Conservation (phyloP, 2,797 vertebrate species). For the Mormyrops attenuatus region DNA sequence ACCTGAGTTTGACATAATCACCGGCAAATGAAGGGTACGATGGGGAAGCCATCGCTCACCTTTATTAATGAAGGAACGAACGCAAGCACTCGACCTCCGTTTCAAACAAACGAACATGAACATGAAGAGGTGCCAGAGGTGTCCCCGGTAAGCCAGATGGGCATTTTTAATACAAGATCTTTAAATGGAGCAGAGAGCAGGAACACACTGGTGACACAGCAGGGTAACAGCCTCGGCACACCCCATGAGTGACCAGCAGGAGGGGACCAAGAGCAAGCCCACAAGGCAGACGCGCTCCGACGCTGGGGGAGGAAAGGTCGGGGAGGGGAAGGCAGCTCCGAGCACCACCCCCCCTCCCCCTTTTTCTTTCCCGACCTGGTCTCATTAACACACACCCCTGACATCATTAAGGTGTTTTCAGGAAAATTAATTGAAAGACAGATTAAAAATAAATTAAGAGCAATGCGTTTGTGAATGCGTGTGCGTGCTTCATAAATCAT, state of each 20-base stretch:
- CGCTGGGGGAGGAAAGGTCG: not conserved
- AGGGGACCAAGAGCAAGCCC: not conserved
- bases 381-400: conserved; percentile 77
- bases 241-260: not conserved
- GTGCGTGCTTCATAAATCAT: conserved; percentile 77
- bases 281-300: not conserved
- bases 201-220: not conserved
- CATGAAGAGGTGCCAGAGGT: not conserved
- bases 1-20: conserved; percentile 67
- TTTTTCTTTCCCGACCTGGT: conserved; percentile 52
- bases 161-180: not conserved
- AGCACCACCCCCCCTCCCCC: conserved; percentile 7
- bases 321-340: conserved; percentile 25
- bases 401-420: conserved; percentile 82
- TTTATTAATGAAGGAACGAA: not conserved
- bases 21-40: conserved; percentile 59
- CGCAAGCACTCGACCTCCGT: not conserved
- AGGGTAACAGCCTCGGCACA: not conserved
- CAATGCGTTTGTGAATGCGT: conserved; percentile 81
- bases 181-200: not conserved
- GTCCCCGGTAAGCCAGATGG: not conserved
- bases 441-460: conserved; percentile 99
- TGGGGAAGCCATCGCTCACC: conserved; percentile 21
- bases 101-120: not conserved
- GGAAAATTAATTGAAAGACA: conserved; percentile 98